Percentiles rank a stretch among this genome's conserved stretches.
Conservation (phyloP, 2,113 vertebrate genomes). For the Sapayoa aenigma region DNA sequence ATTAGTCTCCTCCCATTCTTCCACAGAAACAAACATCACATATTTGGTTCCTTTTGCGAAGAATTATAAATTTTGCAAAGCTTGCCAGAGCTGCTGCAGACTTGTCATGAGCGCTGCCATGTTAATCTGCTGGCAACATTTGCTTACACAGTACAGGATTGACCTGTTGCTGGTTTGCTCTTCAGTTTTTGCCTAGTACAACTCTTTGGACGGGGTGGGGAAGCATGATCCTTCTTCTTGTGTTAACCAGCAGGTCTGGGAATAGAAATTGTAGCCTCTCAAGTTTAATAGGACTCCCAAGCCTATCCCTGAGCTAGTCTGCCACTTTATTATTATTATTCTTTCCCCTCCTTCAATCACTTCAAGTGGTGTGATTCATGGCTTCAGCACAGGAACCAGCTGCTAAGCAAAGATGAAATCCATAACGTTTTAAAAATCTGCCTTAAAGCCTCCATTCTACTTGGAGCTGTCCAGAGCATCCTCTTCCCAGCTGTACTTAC, state of each 20-base stretch:
- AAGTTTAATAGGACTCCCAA: slow-evolving; percentile 49
- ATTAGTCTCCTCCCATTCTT: slow-evolving; percentile 70
- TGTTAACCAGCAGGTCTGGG: slow-evolving; percentile 29
- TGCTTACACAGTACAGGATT: not conserved
- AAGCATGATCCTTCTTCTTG: slow-evolving; percentile 2
- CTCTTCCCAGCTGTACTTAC: not conserved
- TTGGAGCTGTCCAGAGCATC: not conserved
- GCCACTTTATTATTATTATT: slow-evolving; percentile 49
- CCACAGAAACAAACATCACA: slow-evolving; percentile 61
- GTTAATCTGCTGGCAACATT: slow-evolving; percentile 38
- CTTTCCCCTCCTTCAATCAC: slow-evolving; percentile 34
- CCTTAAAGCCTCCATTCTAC: not conserved
- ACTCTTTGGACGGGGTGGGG: slow-evolving; percentile 1
- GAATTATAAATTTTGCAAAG: slow-evolving; percentile 32
- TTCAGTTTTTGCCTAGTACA: slow-evolving; percentile 8
- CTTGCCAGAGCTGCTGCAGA: slow-evolving; percentile 19
- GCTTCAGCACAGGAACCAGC: slow-evolving; percentile 23
- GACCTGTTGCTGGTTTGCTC: slow-evolving; percentile 30
- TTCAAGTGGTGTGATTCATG: slow-evolving; percentile 22
- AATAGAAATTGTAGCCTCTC: slow-evolving; percentile 44
- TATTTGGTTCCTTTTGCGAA: slow-evolving; percentile 40
- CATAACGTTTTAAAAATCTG: not conserved
- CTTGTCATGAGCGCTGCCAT: not conserved
- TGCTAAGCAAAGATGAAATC: slow-evolving; percentile 30
- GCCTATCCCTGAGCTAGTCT: slow-evolving; percentile 40